Conservation (phyloP, 2,797 vertebrate genomes). For the Huso huso region DNA sequence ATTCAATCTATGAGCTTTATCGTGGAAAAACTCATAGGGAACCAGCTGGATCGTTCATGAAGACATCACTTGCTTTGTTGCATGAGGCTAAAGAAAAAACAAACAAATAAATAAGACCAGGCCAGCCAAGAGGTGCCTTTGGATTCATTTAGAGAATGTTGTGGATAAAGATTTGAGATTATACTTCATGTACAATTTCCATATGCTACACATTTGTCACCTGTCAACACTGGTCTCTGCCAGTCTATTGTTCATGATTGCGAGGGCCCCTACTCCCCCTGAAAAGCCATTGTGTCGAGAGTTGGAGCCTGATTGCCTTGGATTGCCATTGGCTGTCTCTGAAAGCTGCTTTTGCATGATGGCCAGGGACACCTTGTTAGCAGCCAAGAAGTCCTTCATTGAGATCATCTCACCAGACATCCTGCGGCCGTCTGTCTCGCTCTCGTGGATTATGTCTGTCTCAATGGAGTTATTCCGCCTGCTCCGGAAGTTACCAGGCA, state of each 20-base stretch:
- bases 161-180: no score
- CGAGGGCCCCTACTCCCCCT: constrained; percentile 83
- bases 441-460: constrained; percentile 75
- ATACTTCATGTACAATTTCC: no score
- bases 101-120: no score
- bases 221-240: constrained; percentile 88
- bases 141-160: no score
- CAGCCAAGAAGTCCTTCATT: constrained; percentile 84
- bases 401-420: constrained; percentile 92
- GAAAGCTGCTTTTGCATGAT: constrained; percentile 92
- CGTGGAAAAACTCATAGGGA: no score
- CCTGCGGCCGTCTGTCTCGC: constrained; percentile 74
- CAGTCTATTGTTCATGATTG: constrained; percentile 94
- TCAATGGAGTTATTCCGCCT: constrained; percentile 73
- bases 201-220: constrained; percentile 40
- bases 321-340: constrained; percentile 79
- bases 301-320: constrained; percentile 54
- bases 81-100: no score
- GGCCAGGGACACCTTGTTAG: constrained; percentile 86
- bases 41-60: no score
- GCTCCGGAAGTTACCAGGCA: constrained; percentile 65
- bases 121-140: no score
- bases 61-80: no score
- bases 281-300: constrained; percentile 79
- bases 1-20: no score